Conservation (phyloP, 1,140 invertebrate genomes). For the Drosophila nannoptera region DNA sequence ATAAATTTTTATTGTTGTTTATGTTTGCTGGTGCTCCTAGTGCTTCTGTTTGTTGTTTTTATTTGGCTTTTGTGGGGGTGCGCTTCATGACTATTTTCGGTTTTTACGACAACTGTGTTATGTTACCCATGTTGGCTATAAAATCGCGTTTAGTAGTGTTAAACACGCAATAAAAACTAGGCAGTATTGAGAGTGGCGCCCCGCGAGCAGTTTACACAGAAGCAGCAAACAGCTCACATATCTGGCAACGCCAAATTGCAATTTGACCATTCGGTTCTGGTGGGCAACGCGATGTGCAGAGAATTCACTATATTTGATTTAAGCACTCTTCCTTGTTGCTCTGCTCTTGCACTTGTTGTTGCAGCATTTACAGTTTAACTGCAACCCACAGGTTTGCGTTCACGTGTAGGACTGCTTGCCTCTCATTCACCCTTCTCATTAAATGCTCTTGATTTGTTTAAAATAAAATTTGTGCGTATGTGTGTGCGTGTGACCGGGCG, state of each 20-base stretch:
- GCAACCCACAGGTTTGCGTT: constrained; percentile 61
- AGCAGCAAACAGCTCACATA: constrained; percentile 13
- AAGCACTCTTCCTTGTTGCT: background rate
- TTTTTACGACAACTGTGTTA: constrained; percentile 73
- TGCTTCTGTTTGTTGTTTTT: constrained; percentile 32
- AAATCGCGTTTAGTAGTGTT: constrained; percentile 73
- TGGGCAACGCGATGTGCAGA: constrained; percentile 24
- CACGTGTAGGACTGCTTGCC: constrained; percentile 55
- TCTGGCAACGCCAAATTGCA: constrained; percentile 45
- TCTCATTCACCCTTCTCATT: constrained; percentile 3
- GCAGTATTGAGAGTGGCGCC: constrained; percentile 44
- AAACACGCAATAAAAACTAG: constrained; percentile 70
- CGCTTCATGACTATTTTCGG: constrained; percentile 65
- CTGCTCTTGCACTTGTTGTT: constrained; percentile 51
- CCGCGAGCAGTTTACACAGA: background rate
- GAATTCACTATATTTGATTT: constrained; percentile 20
- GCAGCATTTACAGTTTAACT: constrained; percentile 62
- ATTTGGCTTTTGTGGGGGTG: constrained; percentile 34
- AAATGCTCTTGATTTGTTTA: constrained; percentile 64
- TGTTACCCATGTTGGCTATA: constrained; percentile 73
- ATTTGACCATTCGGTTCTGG: constrained; percentile 31
- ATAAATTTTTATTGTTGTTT: constrained; percentile 69
- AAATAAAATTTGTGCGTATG: constrained; percentile 44
- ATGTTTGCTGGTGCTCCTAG: constrained; percentile 56
- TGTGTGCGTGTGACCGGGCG: constrained; percentile 15